Percentiles rank a stretch among this genome's conserved stretches.
phyloP scores from a whole-genome alignment of 2,797 vertebrate species.

The Rachycentron canadum region DNA sequence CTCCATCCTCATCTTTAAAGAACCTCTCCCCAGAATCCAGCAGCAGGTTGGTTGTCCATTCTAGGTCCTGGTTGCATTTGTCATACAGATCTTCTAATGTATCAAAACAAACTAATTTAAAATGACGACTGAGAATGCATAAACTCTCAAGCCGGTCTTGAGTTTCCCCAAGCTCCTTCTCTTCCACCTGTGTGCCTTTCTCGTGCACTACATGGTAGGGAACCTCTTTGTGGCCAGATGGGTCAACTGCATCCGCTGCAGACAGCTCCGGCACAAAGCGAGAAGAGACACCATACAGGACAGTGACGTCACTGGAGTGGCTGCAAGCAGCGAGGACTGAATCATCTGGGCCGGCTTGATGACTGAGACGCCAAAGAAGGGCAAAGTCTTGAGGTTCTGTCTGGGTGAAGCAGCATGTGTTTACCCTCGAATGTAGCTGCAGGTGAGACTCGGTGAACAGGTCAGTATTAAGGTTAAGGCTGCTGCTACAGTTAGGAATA shows the following conservation, averaged over 20 bases:
- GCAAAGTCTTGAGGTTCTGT: conserved; percentile 94
- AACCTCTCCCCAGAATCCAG: conserved; percentile 95
- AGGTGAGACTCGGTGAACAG: neutral
- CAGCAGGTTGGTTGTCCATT: conserved; percentile 95
- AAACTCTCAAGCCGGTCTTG: conserved; percentile 89
- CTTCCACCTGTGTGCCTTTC: conserved; percentile 94
- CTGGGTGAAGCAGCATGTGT: conserved; percentile 76
- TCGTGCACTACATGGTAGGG: conserved; percentile 92
- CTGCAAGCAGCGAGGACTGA: neutral
- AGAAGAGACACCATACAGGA: conserved; percentile 84
- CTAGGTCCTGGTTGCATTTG: conserved; percentile 94
- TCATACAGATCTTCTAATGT: conserved; percentile 95
- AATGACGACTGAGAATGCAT: conserved; percentile 90
- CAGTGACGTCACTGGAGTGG: conserved; percentile 66
- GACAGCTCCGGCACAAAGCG: conserved; percentile 86
- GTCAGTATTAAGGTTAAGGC: conserved; percentile 20
- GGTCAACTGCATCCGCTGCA: conserved; percentile 59
- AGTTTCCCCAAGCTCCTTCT: conserved; percentile 87
- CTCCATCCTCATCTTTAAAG: conserved; percentile 83
- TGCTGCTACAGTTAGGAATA: conserved; percentile 14
- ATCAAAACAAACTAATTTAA: conserved; percentile 92
- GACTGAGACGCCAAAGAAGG: conserved; percentile 92
- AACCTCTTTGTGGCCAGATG: conserved; percentile 81
- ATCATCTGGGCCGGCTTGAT: conserved; percentile 35
- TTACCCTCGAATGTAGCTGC: conserved; percentile 22